Conservation (phyloP, 2,113 vertebrate species). For the Cettia cetti region DNA sequence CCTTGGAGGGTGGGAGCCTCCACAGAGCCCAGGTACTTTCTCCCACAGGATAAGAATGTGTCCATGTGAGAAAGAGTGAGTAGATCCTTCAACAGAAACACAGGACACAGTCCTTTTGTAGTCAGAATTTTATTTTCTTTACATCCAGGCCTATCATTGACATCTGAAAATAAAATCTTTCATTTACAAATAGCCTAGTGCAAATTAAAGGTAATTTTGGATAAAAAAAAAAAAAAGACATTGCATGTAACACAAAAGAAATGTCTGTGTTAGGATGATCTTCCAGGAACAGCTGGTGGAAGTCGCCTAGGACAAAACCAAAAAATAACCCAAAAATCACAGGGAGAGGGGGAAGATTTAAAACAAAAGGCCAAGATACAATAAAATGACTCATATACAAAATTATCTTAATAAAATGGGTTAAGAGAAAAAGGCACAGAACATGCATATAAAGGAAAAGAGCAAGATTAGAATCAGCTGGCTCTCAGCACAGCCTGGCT, state of each 20-base stretch:
- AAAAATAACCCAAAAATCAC: constrained; percentile 60
- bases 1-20: background rate
- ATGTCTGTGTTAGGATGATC: constrained; percentile 61
- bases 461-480: constrained; percentile 15
- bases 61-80: background rate
- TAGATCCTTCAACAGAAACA: background rate
- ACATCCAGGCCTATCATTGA: constrained; percentile 14
- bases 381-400: constrained; percentile 43
- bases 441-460: constrained; percentile 23
- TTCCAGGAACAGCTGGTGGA: constrained; percentile 70
- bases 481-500: background rate
- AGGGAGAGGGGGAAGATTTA: background rate
- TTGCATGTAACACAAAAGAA: constrained; percentile 32
- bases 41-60: background rate
- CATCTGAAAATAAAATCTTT: constrained; percentile 71
- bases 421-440: constrained; percentile 45
- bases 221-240: background rate
- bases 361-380: constrained; percentile 33
- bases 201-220: constrained; percentile 48
- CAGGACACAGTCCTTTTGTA: background rate
- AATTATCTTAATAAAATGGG: background rate
- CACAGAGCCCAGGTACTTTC: background rate
- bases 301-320: constrained; percentile 71
- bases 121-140: constrained; percentile 69
- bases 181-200: constrained; percentile 65